A percentile compares a stretch with the other conserved stretches of the same genome.
phyloP scores from a whole-genome alignment of 2,888 invertebrate species.

The Nephrotoma appendiculata region DNA sequence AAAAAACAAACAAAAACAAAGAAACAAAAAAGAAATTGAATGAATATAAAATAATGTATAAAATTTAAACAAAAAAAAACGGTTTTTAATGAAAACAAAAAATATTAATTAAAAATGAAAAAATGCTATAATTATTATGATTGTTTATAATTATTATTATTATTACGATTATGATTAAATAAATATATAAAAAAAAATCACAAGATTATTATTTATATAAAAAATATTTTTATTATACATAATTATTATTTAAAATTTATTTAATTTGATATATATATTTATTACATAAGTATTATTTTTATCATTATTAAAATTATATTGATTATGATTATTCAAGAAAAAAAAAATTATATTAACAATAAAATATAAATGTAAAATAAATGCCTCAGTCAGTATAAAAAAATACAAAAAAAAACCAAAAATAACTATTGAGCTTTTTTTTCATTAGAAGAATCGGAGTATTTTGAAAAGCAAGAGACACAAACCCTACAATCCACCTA shows the following conservation, averaged over 20 bases:
- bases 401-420: constrained; percentile 8
- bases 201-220: constrained; percentile 6
- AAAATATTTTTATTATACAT: constrained; percentile 3
- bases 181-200: neutral
- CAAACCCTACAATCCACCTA: too few relatives aligned
- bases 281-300: neutral
- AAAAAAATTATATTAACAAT: constrained; percentile 11
- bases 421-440: constrained; percentile 9
- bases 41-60: neutral
- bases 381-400: constrained; percentile 36
- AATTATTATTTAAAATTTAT: neutral
- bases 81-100: neutral
- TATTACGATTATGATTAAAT: neutral
- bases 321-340: constrained; percentile 6
- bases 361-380: constrained; percentile 23
- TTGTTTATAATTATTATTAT: neutral
- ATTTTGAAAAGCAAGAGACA: too few relatives aligned
- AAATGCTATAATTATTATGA: constrained; percentile 1
- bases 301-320: neutral
- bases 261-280: neutral
- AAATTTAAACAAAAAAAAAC: neutral
- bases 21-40: neutral
- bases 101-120: neutral
- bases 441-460: neutral
- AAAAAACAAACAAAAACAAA: neutral